phyloP scores from a whole-genome alignment of 1,140 invertebrate genomes.

The Drosophila hydei region DNA sequence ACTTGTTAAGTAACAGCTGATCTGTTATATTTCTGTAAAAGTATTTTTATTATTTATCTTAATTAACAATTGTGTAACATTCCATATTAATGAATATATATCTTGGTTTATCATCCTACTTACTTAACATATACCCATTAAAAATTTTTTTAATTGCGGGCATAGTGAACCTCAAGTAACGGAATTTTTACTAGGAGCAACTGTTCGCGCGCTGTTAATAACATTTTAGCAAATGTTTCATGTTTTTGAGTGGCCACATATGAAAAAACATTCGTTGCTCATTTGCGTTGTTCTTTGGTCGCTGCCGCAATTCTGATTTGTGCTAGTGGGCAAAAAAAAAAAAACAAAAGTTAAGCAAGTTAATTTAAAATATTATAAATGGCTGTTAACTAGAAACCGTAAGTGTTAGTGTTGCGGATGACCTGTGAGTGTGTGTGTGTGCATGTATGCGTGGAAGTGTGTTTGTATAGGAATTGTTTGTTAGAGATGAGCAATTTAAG shows the following conservation, averaged over 20 bases:
- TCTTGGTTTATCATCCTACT: too few relatives aligned
- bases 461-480: slow-evolving; percentile 4
- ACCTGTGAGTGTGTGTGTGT: not conserved
- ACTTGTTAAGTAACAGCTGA: not conserved
- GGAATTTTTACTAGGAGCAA: not conserved
- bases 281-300: slow-evolving; percentile 13
- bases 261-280: slow-evolving; percentile 14
- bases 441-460: not conserved
- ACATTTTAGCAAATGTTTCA: slow-evolving; percentile 7
- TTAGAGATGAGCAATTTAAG: slow-evolving; percentile 8
- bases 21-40: not conserved
- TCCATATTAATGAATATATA: too few relatives aligned
- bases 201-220: slow-evolving; percentile 3
- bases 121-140: too few relatives aligned
- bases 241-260: slow-evolving; percentile 6
- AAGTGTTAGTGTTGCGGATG: slow-evolving; percentile 10
- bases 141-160: not conserved
- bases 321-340: slow-evolving; percentile 1
- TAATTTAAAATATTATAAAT: slow-evolving; percentile 8
- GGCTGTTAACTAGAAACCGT: slow-evolving; percentile 12
- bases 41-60: not conserved
- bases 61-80: too few relatives aligned
- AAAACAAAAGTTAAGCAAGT: not conserved
- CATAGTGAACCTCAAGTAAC: not conserved
- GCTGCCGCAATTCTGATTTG: slow-evolving; percentile 1